A percentile compares a stretch with the other conserved stretches of the same genome.
phyloP scores from a whole-genome alignment of 2,888 invertebrate species.

The Andrena camellia region DNA sequence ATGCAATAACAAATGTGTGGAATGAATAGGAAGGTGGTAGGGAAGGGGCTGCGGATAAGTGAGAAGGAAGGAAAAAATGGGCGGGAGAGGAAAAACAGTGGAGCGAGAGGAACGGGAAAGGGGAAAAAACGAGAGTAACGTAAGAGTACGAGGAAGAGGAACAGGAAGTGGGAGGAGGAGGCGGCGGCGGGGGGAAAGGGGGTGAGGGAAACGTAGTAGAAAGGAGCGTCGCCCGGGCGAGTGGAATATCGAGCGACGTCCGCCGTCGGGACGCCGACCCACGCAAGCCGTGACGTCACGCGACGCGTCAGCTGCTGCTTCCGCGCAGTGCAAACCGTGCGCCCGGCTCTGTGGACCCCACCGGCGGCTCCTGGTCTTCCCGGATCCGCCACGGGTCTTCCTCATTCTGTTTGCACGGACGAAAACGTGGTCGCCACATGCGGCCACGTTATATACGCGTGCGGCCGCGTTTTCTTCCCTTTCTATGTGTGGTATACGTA shows the following conservation, averaged over 20 bases:
- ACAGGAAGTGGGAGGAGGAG: constrained; percentile 19
- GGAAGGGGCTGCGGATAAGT: background rate
- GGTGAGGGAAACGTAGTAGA: constrained; percentile 56
- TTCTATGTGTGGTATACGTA: background rate
- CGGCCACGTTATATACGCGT: constrained; percentile 10
- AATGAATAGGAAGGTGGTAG: background rate
- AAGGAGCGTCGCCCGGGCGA: constrained; percentile 81
- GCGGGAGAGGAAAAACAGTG: constrained; percentile 16
- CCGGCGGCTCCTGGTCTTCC: constrained; percentile 57
- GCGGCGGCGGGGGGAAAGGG: constrained; percentile 16
- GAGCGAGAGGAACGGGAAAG: constrained; percentile 43
- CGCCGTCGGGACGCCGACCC: constrained; percentile 81
- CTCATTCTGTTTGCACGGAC: constrained; percentile 53
- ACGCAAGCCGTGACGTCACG: constrained; percentile 82
- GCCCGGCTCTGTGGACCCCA: constrained; percentile 69
- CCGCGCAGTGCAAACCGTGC: constrained; percentile 72
- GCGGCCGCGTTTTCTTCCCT: background rate
- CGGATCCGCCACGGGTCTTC: constrained; percentile 62
- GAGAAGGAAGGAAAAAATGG: background rate
- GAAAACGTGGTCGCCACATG: constrained; percentile 55
- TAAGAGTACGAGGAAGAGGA: constrained; percentile 44
- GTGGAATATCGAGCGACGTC: constrained; percentile 81
- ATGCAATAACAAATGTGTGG: constrained; percentile 10
- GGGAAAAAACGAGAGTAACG: constrained; percentile 49
- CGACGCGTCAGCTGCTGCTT: constrained; percentile 81